Evolutionary conservation across 2,888 invertebrate genomes (phyloP), one percentile per base, ranked within the genome.

Genomic region (Macrophya annulata): DNA sequence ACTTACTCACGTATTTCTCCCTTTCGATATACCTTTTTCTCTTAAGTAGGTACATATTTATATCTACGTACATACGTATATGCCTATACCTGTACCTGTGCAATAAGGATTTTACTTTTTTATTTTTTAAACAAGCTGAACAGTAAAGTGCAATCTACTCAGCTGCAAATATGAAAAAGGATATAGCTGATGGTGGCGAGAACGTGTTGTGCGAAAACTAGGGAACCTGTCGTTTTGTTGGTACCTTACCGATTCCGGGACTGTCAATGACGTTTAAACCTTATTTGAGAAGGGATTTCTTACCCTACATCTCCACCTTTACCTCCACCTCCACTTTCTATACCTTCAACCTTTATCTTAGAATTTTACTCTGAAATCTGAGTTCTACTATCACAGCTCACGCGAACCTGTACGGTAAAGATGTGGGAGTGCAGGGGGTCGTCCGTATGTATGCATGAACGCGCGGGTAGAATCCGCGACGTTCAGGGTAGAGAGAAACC

Each of bases 1-100:
- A 89, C 88, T 89, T 88, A 87, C 88, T 86, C 87, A 79, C 87
- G 87, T 89, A 90, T 89, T 88, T 87, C 84, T 83, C 85, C 51
- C 76, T 12, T 43, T 79, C 43, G 31, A 65, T 59, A 40, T 77
- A 37, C 37, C 59, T 21, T 10, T 59, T 79, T 79, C 8, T 15
- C 40, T n/a, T 9, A 9, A 9, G 31, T 31, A 3, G 31, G 1
- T 31, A 25, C 51, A 31, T 40, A 68, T 62, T 74, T 40, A 45
- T 40, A 68, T 74, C 85, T 77, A 25, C 6, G 25, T n/a, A n/a
- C n/a, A n/a, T n/a, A n/a, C n/a, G n/a, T n/a, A n/a, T n/a, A n/a
- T n/a, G n/a, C n/a, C n/a, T 31, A 31, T 3, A 31, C 31, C 31
- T 31, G 31, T 31, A 31, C 31, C 31, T 31, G 31, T 31, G 12